A percentile compares a stretch with the other conserved stretches of the same genome.
Conservation (phyloP, 2,888 invertebrate genomes). For the Sarcophaga variegata region DNA sequence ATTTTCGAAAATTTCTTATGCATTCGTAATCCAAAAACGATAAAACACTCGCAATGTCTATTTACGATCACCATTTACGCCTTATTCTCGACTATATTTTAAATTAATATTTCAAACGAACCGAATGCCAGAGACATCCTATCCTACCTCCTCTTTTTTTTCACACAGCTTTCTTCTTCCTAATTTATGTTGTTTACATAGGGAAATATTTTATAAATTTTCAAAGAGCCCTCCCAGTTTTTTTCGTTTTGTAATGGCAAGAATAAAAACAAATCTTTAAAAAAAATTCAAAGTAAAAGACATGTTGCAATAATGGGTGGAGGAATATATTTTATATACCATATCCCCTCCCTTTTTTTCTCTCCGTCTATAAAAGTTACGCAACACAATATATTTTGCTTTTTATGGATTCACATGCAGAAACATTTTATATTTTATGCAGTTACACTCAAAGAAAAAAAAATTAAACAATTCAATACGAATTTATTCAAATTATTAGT, state of each 20-base stretch:
- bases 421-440: not conserved
- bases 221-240: not conserved
- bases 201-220: not conserved
- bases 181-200: not conserved
- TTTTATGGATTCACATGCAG: constrained; percentile 35
- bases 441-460: not conserved
- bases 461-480: too few species aligned
- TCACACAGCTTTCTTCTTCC: not conserved
- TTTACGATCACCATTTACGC: not conserved
- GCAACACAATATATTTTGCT: constrained; percentile 51
- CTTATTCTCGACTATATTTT: not conserved
- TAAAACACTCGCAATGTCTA: too few species aligned
- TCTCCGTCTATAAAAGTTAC: constrained; percentile 26
- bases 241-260: not conserved
- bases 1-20: too few species aligned
- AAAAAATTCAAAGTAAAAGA: not conserved
- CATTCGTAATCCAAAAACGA: too few species aligned
- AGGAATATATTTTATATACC: not conserved
- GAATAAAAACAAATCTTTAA: not conserved
- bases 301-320: not conserved
- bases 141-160: too few species aligned
- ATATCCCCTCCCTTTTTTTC: constrained; percentile 4
- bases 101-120: not conserved
- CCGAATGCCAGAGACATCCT: not conserved
- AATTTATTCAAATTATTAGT: too few species aligned